Percentiles rank a stretch among this genome's conserved stretches.
phyloP scores from a whole-genome alignment of 2,888 invertebrate species.

The Chloroclystis v-ata region DNA sequence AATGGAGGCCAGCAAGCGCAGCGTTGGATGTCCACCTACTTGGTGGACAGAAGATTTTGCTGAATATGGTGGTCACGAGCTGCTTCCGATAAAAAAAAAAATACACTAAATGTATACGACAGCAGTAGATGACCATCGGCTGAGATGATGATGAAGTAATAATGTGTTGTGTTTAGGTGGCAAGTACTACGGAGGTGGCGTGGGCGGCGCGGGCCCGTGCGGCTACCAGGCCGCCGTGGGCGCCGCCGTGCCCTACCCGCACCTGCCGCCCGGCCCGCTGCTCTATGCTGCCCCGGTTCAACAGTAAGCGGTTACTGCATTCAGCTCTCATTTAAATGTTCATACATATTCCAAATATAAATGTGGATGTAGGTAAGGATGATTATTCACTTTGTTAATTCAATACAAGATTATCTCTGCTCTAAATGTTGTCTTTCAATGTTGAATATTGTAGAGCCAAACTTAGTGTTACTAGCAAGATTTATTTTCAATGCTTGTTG shows the following conservation, averaged over 20 bases:
- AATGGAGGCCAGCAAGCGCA: too few species aligned
- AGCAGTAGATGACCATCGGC: too few species aligned
- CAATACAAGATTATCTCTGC: slow-evolving; percentile 28
- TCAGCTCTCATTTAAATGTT: slow-evolving; percentile 21
- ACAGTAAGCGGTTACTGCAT: slow-evolving; percentile 74
- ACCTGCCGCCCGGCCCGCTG: slow-evolving; percentile 75
- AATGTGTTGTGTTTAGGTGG: too few species aligned
- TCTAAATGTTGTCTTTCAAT: slow-evolving; percentile 32
- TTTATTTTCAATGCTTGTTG: slow-evolving; percentile 35
- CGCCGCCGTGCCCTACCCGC: slow-evolving; percentile 79
- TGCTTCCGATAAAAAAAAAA: too few species aligned
- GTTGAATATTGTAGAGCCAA: slow-evolving; percentile 42
- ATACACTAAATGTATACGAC: too few species aligned
- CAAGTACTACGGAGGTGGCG: slow-evolving; percentile 86
- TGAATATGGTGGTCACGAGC: too few species aligned
- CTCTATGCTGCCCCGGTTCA: slow-evolving; percentile 84
- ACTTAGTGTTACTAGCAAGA: slow-evolving; percentile 34
- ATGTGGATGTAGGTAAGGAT: slow-evolving; percentile 29
- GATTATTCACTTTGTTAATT: slow-evolving; percentile 25
- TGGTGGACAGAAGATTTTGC: too few species aligned
- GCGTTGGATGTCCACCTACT: too few species aligned
- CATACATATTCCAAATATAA: slow-evolving; percentile 32
- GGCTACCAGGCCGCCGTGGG: slow-evolving; percentile 83
- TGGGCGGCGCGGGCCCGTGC: slow-evolving; percentile 77
- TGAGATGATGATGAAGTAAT: too few species aligned